Evolutionary conservation across 2,888 invertebrate species (phyloP).

Genomic region (Phytoseiulus persimilis): DNA sequence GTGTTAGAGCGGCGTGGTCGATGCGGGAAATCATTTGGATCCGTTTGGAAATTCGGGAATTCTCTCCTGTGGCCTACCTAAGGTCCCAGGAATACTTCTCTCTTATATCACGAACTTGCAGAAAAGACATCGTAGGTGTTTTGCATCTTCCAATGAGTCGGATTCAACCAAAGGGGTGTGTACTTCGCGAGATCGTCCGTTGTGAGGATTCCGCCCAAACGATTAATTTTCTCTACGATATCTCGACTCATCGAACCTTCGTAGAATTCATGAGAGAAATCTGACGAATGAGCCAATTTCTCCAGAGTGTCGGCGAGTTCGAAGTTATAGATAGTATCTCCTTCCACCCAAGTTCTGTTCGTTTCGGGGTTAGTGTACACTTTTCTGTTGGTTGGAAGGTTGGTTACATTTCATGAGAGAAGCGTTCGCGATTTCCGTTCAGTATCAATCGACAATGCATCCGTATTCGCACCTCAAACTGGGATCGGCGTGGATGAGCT

Average conservation of each 20-base stretch:
- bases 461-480: background rate
- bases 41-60: too few species aligned
- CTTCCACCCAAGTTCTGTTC: constrained; percentile 58
- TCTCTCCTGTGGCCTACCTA: too few species aligned
- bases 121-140: constrained; percentile 44
- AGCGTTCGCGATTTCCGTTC: background rate
- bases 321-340: constrained; percentile 60
- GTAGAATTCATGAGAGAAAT: constrained; percentile 66
- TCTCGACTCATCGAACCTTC: constrained; percentile 53
- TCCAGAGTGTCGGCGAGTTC: constrained; percentile 63
- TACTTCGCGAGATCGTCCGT: constrained; percentile 66
- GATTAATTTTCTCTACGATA: constrained; percentile 27
- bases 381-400: constrained; percentile 41
- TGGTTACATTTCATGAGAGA: background rate
- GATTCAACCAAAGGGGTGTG: constrained; percentile 44
- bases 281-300: constrained; percentile 56
- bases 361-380: constrained; percentile 58
- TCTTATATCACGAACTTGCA: background rate
- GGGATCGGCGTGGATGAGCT: constrained; percentile 22
- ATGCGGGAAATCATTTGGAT: too few species aligned
- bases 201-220: constrained; percentile 62
- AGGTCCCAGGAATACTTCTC: too few species aligned
- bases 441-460: background rate
- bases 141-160: constrained; percentile 49
- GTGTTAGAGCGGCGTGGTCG: background rate